Evolutionary conservation across 2,113 vertebrate genomes (phyloP), one percentile per base, ranked within the genome.

Genomic region (Alexandromys fortis): DNA sequence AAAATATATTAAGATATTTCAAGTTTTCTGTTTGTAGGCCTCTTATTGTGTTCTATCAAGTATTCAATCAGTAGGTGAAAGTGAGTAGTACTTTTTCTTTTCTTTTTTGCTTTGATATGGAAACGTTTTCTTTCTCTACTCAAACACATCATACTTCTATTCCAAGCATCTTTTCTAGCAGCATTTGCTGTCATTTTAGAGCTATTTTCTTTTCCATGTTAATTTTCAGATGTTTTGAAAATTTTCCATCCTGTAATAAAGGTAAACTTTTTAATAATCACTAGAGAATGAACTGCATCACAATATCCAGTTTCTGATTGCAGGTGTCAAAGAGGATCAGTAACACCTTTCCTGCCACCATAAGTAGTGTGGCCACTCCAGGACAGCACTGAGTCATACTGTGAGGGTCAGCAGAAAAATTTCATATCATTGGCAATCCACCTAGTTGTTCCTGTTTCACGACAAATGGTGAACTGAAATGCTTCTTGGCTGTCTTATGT

Each of bases 381-480:
- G 95, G 94, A 91, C 77, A 97, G 35, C 76, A 94, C 73, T 96
- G 95, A 97, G 45, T 97, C 94, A 97, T 95, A 87, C 45, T 96
- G 82, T 83, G 87, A 42, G 70, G 86, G 26, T 92, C 81, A 92
- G 33, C 77, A 90, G 91, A 92, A 89, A 90, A 95, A 95, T 68
- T 94, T 95, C 49, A 14, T 77, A 87, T 97, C 91, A 87, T 95
- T 97, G 96, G 95, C 97, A 97, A 58, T 92, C 76, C 76, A 89
- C 73, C 77, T 92, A 73, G 47, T 30, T 38, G 94, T 90, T 97
- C 96, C 82, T 97, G 96, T 97, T 95, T 88, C 90, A 58, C 95
- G 86, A 89, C 85, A 97, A 97, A 97, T 97, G 92, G 78, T 96
- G 93, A 94, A 95, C 65, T 95, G 47, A 96, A 92, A 90, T 94